Evolutionary conservation across 2,797 vertebrate species (phyloP), one percentile per base, ranked within the genome.

Genomic region (Nothura maculosa): DNA sequence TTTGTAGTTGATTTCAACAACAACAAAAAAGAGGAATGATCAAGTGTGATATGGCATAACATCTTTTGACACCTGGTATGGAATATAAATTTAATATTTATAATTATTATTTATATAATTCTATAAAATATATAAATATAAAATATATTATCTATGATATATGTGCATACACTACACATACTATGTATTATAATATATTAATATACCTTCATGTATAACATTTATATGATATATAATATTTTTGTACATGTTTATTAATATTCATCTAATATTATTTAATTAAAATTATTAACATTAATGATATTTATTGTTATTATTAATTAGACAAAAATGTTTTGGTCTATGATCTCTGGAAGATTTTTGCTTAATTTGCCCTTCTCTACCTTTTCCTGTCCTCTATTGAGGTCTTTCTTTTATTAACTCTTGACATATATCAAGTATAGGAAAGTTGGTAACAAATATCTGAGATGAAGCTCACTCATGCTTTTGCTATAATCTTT

Each of bases 351-450:
- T 50, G 72, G 14, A 32, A 19, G 27, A 43, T 81, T 74, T 87
- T 38, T 58, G 63, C 40, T 85, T 84, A 21, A 43, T 77, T 82
- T 91, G 42, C 87, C 34, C 60, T 92, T 93, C 58, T 78, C 38
- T 61, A 45, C 25, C 60, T 70, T 6, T 78, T 69, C 38, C 85
- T 66, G 55, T 55, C 6, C n/a, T 55, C 38, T 67, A 3, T 1
- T 45, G 38, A 82, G 20, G 63, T 18, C 68, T 89, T 87, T 61
- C 25, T 55, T 67, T 42, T 55, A 50, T 77, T 54, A 54, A 16
- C 27, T 30, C 82, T 50, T 78, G 14, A 24, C 47, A 68, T 7
- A 62, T 10, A 6, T 7, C 30, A 70, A 47, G 12, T n/a, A 1
- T 9, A 73, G 10, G 10, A 89, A 55, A 1, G 47, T 42, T 76